Conservation (phyloP, 1,140 invertebrate genomes). For the Trichonephila inaurata region DNA sequence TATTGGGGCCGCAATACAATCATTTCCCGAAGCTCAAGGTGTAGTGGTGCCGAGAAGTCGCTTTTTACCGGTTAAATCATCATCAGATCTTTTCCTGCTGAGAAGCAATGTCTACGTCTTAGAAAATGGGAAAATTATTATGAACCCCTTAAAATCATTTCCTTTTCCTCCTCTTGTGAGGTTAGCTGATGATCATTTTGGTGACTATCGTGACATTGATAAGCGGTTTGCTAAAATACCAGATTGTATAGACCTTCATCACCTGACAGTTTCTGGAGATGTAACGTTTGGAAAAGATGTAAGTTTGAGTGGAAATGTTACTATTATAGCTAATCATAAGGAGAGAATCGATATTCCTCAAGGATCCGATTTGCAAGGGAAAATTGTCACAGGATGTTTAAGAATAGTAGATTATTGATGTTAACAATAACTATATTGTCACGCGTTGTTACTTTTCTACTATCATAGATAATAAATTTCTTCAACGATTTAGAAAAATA, state of each 20-base stretch:
- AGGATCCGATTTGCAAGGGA: conserved; percentile 87
- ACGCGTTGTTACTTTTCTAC: too few species aligned
- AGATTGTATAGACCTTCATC: conserved; percentile 97
- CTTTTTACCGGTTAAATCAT: conserved; percentile 99
- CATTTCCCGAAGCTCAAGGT: conserved; percentile 92
- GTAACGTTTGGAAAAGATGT: conserved; percentile 98
- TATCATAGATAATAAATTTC: too few species aligned
- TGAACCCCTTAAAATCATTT: conserved; percentile 96
- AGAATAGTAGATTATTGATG: conserved; percentile 32
- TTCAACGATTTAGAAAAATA: too few species aligned
- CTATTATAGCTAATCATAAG: conserved; percentile 99
- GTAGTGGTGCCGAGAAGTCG: conserved; percentile 97
- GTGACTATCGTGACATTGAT: conserved; percentile 93
- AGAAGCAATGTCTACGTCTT: conserved; percentile 99
- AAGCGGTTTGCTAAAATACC: conserved; percentile 96
- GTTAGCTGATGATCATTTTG: conserved; percentile 96
- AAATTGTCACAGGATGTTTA: conserved; percentile 30
- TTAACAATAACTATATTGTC: too few species aligned
- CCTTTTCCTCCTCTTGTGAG: conserved; percentile 97
- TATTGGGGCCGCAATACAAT: conserved; percentile 99
- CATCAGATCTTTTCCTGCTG: conserved; percentile 96
- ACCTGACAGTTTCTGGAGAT: conserved; percentile 99
- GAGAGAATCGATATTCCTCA: conserved; percentile 99
- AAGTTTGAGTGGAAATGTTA: conserved; percentile 98
- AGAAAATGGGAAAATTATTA: conserved; percentile 93